A percentile compares a stretch with the other conserved stretches of the same genome.
phyloP scores from a whole-genome alignment of 2,888 invertebrate genomes.

The Hanleya hanleyi region DNA sequence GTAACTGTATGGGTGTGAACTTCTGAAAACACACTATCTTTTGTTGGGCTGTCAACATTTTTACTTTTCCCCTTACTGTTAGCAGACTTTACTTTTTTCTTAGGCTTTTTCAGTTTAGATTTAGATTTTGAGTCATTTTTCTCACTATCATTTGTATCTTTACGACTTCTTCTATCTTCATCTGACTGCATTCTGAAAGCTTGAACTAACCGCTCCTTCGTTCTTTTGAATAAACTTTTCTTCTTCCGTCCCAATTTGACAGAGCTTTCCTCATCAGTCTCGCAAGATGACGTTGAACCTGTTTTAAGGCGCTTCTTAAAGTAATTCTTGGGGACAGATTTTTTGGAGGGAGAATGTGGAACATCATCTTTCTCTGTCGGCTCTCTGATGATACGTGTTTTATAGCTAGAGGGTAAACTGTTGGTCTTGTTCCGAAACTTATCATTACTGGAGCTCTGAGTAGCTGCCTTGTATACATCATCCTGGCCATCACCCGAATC shows the following conservation, averaged over 20 bases:
- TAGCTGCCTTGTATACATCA: background rate
- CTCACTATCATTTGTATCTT: background rate
- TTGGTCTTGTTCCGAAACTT: background rate
- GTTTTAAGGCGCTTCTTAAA: background rate
- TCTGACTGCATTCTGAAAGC: background rate
- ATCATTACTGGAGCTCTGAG: background rate
- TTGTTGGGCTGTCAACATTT: background rate
- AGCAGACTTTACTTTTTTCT: background rate
- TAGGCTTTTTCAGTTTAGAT: background rate
- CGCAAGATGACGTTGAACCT: background rate
- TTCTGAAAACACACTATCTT: background rate
- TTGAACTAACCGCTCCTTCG: background rate
- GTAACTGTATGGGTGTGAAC: background rate
- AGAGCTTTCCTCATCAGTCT: background rate
- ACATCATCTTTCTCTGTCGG: background rate
- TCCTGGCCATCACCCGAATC: background rate
- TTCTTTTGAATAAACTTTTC: background rate
- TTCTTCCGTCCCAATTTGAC: background rate
- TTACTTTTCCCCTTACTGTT: background rate
- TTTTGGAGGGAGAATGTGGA: background rate
- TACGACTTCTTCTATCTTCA: background rate
- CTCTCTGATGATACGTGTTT: background rate
- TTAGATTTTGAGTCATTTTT: background rate
- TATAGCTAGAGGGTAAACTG: background rate
- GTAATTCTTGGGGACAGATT: background rate